phyloP scores from a whole-genome alignment of 2,113 vertebrate species.

The Ahaetulla prasina region DNA sequence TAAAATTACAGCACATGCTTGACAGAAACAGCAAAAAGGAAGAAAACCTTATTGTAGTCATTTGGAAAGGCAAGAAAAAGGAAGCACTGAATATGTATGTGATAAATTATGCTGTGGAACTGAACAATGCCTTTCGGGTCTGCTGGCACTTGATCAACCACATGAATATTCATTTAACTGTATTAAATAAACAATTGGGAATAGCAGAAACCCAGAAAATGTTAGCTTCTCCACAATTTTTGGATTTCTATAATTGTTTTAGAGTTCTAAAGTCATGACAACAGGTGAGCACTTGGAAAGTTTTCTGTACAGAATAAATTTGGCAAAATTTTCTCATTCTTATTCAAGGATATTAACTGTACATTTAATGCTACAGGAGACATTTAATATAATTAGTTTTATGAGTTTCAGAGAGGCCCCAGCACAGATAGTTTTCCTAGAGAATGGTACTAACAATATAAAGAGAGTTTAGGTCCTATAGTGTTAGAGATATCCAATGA shows the following conservation, averaged over 20 bases:
- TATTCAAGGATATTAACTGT: not conserved
- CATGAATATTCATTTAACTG: not conserved
- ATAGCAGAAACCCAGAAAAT: not conserved
- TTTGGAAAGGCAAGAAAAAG: not conserved
- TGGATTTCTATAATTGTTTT: not conserved
- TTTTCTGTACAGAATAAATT: not conserved
- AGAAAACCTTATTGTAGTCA: not conserved
- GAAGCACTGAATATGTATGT: not conserved
- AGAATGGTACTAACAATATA: not conserved
- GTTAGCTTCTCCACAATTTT: not conserved
- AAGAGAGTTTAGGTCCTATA: not conserved
- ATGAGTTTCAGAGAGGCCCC: not conserved
- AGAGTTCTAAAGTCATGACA: not conserved
- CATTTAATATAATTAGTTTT: not conserved
- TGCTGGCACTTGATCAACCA: not conserved
- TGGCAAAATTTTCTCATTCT: not conserved
- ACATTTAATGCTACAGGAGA: not conserved
- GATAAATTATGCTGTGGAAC: not conserved
- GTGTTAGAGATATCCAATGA: not conserved
- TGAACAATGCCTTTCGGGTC: not conserved
- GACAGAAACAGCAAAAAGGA: not conserved
- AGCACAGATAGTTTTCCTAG: not conserved
- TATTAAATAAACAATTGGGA: not conserved
- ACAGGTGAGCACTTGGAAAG: not conserved
- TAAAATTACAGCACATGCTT: not conserved